phyloP scores from a whole-genome alignment of 2,797 vertebrate genomes.

The Tenualosa thibaudeaui region DNA sequence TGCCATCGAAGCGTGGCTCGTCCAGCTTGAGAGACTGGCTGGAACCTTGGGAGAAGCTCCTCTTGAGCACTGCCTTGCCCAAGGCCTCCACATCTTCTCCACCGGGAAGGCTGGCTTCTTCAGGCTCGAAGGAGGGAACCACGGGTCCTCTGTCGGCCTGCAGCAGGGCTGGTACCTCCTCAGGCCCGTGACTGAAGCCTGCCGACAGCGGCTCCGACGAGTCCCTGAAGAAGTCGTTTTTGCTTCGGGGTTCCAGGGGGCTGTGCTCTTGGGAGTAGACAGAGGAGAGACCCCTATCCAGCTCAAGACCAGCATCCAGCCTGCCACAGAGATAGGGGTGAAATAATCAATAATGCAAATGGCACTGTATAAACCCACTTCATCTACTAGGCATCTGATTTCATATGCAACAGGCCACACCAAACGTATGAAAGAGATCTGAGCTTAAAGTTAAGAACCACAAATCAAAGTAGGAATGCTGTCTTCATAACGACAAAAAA shows the following conservation, averaged over 20 bases:
- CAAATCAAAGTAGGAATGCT: too few relatives aligned
- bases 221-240: constrained; percentile 86
- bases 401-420: background rate
- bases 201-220: constrained; percentile 78
- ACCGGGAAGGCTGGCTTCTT: constrained; percentile 73
- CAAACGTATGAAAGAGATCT: too few relatives aligned
- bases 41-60: constrained; percentile 89
- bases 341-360: background rate
- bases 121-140: constrained; percentile 75
- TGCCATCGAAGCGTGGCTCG: constrained; percentile 81
- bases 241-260: constrained; percentile 80
- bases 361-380: background rate
- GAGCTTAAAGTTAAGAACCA: too few relatives aligned
- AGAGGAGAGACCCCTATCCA: constrained; percentile 78
- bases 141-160: constrained; percentile 68
- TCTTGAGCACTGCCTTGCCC: constrained; percentile 82
- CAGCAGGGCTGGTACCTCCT: constrained; percentile 75
- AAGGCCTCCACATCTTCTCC: constrained; percentile 78
- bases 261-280: constrained; percentile 83
- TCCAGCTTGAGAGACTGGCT: constrained; percentile 86
- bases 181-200: constrained; percentile 79
- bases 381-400: too few relatives aligned
- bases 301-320: constrained; percentile 81
- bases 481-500: too few relatives aligned
- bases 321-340: constrained; percentile 61